Evolutionary conservation across 2,888 invertebrate species (phyloP), one percentile per base, ranked within the genome.

Genomic region (Chorisops tibialis): DNA sequence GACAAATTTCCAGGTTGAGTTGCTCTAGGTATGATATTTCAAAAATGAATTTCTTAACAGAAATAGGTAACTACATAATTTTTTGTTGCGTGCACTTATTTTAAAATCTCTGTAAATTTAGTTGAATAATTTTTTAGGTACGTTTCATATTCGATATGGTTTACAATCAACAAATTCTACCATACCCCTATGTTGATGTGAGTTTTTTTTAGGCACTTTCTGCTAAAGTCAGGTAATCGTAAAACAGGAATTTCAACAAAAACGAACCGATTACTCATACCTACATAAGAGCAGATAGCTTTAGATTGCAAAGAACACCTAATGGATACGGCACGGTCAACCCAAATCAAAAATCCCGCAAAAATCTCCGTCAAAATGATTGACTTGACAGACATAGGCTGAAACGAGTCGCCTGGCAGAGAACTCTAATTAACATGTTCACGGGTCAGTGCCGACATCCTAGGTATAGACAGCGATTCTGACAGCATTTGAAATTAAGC

Each of bases 361-460:
- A 54, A 51, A 38, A 41, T 35, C 9, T 30, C 39, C 21, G 41
- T 54, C 35, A 24, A 56, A 56, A 14, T 56, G 56, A 56, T 56
- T 45, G 56, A 45, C 56, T 43, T 56, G 56, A 56, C 45, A 22
- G 52, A 21, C 9, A 38, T 38, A 38, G 39, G 45, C 30, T 16
- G 2, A 19, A 14, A n/a, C 21, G 22, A 47, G n/a, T n/a, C 30
- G 35, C 19, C 3, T 30, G 18, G 30, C 18, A 16, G 24, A 45
- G 45, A 39, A 54, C 56, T 56, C 45, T 56, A 56, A 56, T 56
- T 56, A 56, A 45, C 56, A 56, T 56, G 56, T 56, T 56, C 30
- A 35, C 35, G 45, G 39, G 30, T 45, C 56, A 56, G 43, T 24
- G 9, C 21, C 4, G 12, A 12, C 52, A 41, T 21, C 9, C 21